Percentiles rank a stretch among this genome's conserved stretches.
phyloP scores from a whole-genome alignment of 2,797 vertebrate genomes.

The Aulostomus chinensis region DNA sequence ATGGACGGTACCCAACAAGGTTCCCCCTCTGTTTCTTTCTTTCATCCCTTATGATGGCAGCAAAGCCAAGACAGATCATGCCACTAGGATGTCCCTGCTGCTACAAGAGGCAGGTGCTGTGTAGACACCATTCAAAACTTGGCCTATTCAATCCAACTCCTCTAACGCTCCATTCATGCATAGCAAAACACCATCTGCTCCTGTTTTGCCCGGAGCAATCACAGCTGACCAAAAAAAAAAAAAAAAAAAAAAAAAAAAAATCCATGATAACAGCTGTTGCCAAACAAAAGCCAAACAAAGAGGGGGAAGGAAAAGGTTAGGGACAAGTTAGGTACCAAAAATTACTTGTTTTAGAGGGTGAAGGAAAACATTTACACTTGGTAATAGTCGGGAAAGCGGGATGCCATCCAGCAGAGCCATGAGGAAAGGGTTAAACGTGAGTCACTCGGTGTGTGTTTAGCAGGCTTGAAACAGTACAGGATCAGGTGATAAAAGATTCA shows the following conservation, averaged over 20 bases:
- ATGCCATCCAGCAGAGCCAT: slow-evolving; percentile 73
- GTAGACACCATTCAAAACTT: slow-evolving; percentile 99
- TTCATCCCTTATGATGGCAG: slow-evolving; percentile 66
- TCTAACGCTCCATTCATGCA: slow-evolving; percentile 99
- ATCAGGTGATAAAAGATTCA: no score
- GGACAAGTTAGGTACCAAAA: slow-evolving; percentile 88
- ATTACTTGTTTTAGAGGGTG: slow-evolving; percentile 85
- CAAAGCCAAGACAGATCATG: slow-evolving; percentile 84
- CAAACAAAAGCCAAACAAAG: slow-evolving; percentile 99
- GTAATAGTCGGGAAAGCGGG: slow-evolving; percentile 47
- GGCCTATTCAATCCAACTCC: slow-evolving; percentile 98
- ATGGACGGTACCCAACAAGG: slow-evolving; percentile 86
- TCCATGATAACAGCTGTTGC: slow-evolving; percentile 99
- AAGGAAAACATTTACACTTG: slow-evolving; percentile 81
- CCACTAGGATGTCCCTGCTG: slow-evolving; percentile 87
- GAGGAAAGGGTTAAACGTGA: slow-evolving; percentile 81
- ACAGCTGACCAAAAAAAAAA: slow-evolving; percentile 98
- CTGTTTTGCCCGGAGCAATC: slow-evolving; percentile 99
- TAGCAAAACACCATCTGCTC: slow-evolving; percentile 99
- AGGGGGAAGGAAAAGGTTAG: slow-evolving; percentile 91
- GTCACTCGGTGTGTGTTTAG: slow-evolving; percentile 78
- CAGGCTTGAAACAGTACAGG: no score
- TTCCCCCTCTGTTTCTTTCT: slow-evolving; percentile 66
- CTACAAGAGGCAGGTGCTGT: slow-evolving; percentile 98
- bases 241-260: slow-evolving; percentile 87